Evolutionary conservation across 2,113 vertebrate species (phyloP).

Genomic region (Rynchops niger): DNA sequence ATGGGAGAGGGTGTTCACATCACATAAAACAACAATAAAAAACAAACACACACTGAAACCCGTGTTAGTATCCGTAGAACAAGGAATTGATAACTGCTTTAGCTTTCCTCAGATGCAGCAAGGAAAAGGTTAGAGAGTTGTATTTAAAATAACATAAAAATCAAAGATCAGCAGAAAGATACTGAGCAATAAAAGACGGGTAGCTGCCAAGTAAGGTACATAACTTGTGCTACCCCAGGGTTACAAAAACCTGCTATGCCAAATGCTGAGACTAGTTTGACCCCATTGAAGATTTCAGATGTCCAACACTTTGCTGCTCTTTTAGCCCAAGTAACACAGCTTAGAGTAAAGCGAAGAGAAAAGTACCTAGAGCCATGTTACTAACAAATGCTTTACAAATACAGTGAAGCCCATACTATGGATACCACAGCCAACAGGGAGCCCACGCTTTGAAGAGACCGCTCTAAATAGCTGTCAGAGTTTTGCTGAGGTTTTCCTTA

Average conservation of each 20-base stretch:
- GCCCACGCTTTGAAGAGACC: background rate
- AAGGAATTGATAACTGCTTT: conserved; percentile 75
- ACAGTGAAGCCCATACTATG: background rate
- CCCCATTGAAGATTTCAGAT: background rate
- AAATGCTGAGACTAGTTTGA: background rate
- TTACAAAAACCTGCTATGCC: conserved; percentile 13
- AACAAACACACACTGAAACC: conserved; percentile 91
- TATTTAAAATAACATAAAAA: background rate
- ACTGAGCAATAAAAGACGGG: conserved; percentile 20
- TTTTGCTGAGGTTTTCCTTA: background rate
- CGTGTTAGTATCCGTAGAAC: conserved; percentile 91
- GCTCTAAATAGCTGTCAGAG: background rate
- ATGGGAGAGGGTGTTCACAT: conserved; percentile 85
- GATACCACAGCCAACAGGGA: background rate
- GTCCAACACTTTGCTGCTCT: background rate
- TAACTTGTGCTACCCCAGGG: background rate
- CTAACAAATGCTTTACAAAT: background rate
- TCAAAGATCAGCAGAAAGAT: conserved; percentile 61
- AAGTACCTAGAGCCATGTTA: background rate
- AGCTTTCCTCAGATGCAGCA: conserved; percentile 75
- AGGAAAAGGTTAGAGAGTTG: conserved; percentile 71
- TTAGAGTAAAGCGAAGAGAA: background rate
- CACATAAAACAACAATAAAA: conserved; percentile 79
- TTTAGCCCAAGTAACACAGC: background rate
- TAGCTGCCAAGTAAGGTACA: background rate